Evolutionary conservation across 2,888 invertebrate species (phyloP).

Genomic region (Zhuqinia jingwanae): DNA sequence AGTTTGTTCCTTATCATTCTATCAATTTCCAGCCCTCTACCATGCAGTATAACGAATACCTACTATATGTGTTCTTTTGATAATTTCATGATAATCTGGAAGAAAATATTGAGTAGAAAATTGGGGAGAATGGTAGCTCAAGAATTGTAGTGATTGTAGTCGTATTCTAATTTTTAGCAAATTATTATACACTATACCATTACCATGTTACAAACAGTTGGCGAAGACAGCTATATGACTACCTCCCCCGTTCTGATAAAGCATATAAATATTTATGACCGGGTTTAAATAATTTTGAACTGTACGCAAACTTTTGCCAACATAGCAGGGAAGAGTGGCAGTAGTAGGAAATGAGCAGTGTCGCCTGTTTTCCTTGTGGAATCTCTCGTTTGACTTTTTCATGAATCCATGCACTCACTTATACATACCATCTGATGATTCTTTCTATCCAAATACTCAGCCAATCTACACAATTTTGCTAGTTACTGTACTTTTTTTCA

Average conservation of each 20-base stretch:
- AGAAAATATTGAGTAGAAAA: too few species aligned
- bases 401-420: background rate
- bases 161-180: too few species aligned
- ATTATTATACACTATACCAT: too few species aligned
- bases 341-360: background rate
- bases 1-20: too few species aligned
- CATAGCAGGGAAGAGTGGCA: too few species aligned
- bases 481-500: slow-evolving; percentile 15
- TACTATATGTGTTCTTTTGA: too few species aligned
- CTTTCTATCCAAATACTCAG: background rate
- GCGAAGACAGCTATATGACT: background rate
- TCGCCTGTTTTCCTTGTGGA: background rate
- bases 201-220: background rate
- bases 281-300: slow-evolving; percentile 69
- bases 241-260: slow-evolving; percentile 20
- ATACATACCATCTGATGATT: background rate
- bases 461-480: slow-evolving; percentile 10
- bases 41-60: too few species aligned
- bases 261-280: slow-evolving; percentile 70
- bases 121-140: too few species aligned
- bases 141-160: too few species aligned
- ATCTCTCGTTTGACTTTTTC: background rate
- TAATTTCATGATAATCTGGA: too few species aligned
- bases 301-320: slow-evolving; percentile 7
- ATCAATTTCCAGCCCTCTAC: too few species aligned